Evolutionary conservation across 2,113 vertebrate species (phyloP), one percentile per base, ranked within the genome.

Genomic region (Syrmaticus mikado): DNA sequence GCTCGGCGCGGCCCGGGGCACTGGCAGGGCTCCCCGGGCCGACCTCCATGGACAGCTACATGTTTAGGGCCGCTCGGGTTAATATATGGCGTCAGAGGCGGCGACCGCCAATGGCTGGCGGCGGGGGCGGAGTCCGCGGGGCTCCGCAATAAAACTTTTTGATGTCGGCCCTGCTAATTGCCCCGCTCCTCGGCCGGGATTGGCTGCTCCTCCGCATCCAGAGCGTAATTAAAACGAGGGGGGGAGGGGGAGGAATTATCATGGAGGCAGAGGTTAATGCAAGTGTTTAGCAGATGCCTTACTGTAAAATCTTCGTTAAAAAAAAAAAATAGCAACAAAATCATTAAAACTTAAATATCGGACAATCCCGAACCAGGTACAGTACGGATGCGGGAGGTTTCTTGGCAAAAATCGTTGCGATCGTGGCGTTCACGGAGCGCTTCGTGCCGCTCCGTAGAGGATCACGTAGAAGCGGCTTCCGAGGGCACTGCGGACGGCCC

Each of bases 41-140:
- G 97, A 98, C 97, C 98, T 98, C 98, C 98, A 98, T 97, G 98
- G 98, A 98, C 97, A 98, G 98, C 98, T 98, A 98, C 98, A 99
- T 98, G 97, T 98, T 98, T 98, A 96, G 98, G 97, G 97, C 97
- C 94, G 97, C 98, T 97, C 96, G 98, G 98, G 98, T 98, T 98
- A 98, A 98, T 98, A 98, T 98, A 98, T 98, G 98, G 97, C 98
- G 98, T 98, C 98, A 98, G 98, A 98, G 97, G 91, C 78, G n/a
- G 82, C 89, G 79, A 83, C 77, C 94, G 95, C 98, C 98, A 98
- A 98, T 98, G 57, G 72, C 73, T 66, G 58, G 58, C 48, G 43
- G 86, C 82, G 58, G 96, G 95, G 98, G 98, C 97, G 98, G 97
- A 80, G 97, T 91, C 95, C 94, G 30, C 65, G 79, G 78, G 90